Percentiles rank a stretch among this genome's conserved stretches.
Evolutionary conservation across 2,797 vertebrate species (phyloP).

Genomic region (Chrysocyon brachyurus): DNA sequence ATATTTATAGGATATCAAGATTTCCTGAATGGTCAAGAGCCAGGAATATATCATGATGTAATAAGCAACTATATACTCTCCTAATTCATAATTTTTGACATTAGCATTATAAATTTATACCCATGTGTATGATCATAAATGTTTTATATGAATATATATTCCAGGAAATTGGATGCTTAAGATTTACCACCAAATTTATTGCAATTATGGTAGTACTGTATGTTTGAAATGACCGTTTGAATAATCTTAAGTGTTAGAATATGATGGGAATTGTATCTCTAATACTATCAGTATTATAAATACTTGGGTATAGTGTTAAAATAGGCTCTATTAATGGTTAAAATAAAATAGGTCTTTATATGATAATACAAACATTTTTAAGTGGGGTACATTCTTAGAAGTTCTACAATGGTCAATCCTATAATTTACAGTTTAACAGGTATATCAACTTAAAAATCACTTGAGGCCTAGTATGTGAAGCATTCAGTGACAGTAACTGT

Average conservation of each 20-base stretch:
- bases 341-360: not conserved
- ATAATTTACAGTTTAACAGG: not conserved
- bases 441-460: not conserved
- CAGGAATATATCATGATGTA: not conserved
- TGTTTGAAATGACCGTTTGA: not conserved
- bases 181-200: not conserved
- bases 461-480: not conserved
- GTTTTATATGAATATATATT: not conserved
- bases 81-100: conserved; percentile 37
- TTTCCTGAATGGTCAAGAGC: not conserved
- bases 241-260: not conserved
- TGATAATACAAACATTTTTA: not conserved
- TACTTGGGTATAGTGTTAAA: not conserved
- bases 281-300: not conserved
- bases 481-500: not conserved
- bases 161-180: not conserved
- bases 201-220: not conserved
- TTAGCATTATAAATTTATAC: not conserved
- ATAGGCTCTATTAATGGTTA: not conserved
- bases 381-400: not conserved
- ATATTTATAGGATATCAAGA: not conserved
- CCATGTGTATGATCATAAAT: not conserved
- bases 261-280: not conserved
- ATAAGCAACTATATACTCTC: not conserved
- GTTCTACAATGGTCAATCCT: not conserved